Conservation (phyloP, 2,797 vertebrate species). For the Synaphobranchus kaupii region DNA sequence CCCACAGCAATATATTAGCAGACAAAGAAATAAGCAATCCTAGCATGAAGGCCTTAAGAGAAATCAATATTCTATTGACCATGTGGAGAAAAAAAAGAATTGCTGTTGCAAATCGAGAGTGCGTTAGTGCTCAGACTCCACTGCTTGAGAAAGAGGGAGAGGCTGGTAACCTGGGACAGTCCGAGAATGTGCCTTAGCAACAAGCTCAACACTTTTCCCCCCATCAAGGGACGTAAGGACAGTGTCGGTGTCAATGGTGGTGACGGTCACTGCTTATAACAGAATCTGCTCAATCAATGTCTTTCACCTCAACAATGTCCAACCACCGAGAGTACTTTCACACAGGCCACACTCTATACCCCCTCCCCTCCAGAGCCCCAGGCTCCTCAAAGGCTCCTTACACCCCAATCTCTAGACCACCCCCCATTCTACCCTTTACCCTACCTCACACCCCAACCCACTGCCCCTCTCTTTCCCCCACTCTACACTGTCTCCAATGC, state of each 20-base stretch:
- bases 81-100: background rate
- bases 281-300: background rate
- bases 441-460: background rate
- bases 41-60: constrained; percentile 12
- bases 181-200: background rate
- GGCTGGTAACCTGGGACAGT: background rate
- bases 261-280: constrained; percentile 6
- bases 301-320: background rate
- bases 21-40: constrained; percentile 22
- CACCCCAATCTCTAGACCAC: background rate
- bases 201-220: background rate
- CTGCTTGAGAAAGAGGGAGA: background rate
- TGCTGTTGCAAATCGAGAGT: background rate
- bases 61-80: constrained; percentile 31
- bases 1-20: constrained; percentile 11
- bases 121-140: background rate
- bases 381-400: constrained; percentile 84
- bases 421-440: background rate
- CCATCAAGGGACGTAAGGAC: background rate
- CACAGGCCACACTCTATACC: background rate
- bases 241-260: background rate
- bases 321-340: background rate
- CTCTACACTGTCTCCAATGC: background rate
- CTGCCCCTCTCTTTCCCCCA: background rate
- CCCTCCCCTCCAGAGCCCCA: constrained; percentile 6